Evolutionary conservation across 2,797 vertebrate genomes (phyloP).

Genomic region (Enteromius argenteus): DNA sequence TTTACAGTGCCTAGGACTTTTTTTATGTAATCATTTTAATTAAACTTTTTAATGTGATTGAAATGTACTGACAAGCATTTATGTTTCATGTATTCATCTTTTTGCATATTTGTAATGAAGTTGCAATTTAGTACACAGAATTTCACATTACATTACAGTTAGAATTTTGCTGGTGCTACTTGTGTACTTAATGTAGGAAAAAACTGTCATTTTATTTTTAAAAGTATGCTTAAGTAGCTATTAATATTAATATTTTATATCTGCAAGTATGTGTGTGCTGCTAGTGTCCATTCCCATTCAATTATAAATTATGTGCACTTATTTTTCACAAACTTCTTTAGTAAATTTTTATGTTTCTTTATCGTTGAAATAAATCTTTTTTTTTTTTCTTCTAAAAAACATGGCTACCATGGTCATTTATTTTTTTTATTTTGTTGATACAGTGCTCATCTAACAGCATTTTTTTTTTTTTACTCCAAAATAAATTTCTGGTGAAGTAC

Average conservation of each 20-base stretch:
- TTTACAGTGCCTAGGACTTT: neutral
- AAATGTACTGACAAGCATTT: neutral
- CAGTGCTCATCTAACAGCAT: neutral
- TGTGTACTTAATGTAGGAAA: neutral
- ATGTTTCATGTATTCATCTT: neutral
- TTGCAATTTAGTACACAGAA: neutral
- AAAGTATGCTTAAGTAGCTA: neutral
- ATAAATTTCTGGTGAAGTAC: constrained; percentile 2
- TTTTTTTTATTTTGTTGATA: neutral
- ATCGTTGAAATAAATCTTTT: neutral
- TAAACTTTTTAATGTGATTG: neutral
- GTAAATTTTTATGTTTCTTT: too few relatives aligned
- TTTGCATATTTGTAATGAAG: neutral
- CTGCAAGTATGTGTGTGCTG: neutral
- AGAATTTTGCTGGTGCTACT: neutral
- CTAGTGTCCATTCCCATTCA: neutral
- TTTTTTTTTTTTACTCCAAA: neutral
- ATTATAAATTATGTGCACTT: too few relatives aligned
- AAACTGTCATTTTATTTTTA: neutral
- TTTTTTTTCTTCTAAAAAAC: neutral
- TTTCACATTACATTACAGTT: neutral
- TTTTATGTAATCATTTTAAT: neutral
- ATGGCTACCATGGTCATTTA: neutral
- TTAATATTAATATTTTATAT: neutral
- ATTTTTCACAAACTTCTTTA: too few relatives aligned